Evolutionary conservation across 2,888 invertebrate species (phyloP).

Genomic region (Clanis bilineata): DNA sequence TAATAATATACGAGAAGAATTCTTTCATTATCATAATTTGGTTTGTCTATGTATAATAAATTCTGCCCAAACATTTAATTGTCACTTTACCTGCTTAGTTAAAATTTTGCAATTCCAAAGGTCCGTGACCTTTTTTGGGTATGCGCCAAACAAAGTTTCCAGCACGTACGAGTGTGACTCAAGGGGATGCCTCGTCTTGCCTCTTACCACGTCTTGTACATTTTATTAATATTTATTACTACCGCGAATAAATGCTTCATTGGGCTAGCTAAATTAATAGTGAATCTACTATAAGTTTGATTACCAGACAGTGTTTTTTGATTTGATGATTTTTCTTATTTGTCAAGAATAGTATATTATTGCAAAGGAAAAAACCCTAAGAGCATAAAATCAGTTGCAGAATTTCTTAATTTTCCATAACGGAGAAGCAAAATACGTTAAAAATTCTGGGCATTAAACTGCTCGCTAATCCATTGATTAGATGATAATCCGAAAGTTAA

Average conservation of each 20-base stretch:
- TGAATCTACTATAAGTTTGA: too few species aligned
- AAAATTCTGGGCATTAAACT: neutral
- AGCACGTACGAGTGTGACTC: neutral
- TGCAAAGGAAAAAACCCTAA: too few species aligned
- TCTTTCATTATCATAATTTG: too few species aligned
- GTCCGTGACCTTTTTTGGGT: neutral
- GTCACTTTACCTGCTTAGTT: neutral
- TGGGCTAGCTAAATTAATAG: too few species aligned
- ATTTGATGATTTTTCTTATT: too few species aligned
- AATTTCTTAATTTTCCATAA: too few species aligned
- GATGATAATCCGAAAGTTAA: conserved; percentile 15
- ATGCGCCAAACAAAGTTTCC: neutral
- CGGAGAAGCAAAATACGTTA: neutral
- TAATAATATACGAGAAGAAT: too few species aligned
- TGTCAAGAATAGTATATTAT: too few species aligned
- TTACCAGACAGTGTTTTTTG: too few species aligned
- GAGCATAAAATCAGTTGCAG: too few species aligned
- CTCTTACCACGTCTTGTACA: neutral
- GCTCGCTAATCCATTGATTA: conserved; percentile 9
- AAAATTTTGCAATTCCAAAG: neutral
- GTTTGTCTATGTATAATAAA: too few species aligned
- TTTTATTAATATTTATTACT: neutral
- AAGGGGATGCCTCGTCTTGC: neutral
- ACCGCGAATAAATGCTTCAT: neutral
- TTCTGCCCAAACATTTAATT: too few species aligned